phyloP scores from a whole-genome alignment of 2,888 invertebrate genomes.

The Alviniconcha strummeri region DNA sequence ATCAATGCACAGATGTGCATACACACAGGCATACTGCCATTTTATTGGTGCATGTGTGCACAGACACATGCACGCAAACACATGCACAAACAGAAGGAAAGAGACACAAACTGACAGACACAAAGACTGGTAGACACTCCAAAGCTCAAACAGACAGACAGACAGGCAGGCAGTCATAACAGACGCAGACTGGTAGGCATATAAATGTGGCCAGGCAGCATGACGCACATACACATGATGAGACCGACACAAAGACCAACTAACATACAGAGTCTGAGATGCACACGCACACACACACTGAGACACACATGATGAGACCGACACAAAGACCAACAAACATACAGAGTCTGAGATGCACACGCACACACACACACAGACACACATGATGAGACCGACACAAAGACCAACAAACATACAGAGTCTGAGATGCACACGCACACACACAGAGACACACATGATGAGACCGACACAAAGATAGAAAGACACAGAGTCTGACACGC shows the following conservation, averaged over 20 bases:
- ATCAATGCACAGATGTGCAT: no score
- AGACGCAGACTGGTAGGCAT: background rate
- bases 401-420: background rate
- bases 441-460: no score
- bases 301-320: no score
- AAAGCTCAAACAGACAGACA: background rate
- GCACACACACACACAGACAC: slow-evolving; percentile 7
- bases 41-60: no score
- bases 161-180: background rate
- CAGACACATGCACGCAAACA: no score
- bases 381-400: background rate
- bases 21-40: no score
- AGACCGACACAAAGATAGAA: background rate
- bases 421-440: no score
- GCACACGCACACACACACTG: no score
- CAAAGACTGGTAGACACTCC: background rate
- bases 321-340: background rate
- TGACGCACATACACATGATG: background rate
- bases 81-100: no score
- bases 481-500: no score
- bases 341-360: background rate
- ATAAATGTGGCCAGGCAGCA: background rate
- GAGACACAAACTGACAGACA: no score
- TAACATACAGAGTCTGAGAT: no score
- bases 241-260: background rate